Evolutionary conservation across 2,888 invertebrate genomes (phyloP), one percentile per base, ranked within the genome.

Genomic region (Polyommatus iphigenia): DNA sequence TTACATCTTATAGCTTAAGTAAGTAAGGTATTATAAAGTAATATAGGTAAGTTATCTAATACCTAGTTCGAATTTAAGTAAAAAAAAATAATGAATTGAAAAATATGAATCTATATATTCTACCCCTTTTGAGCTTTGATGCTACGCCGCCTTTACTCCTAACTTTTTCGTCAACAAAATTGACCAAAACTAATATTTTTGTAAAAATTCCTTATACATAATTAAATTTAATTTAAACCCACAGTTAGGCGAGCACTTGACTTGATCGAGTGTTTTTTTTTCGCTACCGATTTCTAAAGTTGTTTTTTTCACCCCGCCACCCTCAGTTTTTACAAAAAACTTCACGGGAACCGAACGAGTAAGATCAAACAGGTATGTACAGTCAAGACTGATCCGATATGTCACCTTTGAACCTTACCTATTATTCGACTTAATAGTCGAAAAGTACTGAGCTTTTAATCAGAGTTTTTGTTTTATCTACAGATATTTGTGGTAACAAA

Each of bases 161-260:
- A 24, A 24, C 5, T 67, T 67, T 67, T 67, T 67, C 24, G 62
- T 20, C 20, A 20, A 24, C 10, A 62, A 32, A 32, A 32, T 15
- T 67, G 29, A 15, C 13, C 20, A 41, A 71, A 41, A 41, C 41
- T 41, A 72, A 41, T 72, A 41, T 72, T 72, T 36, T 20, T 10
- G n/a, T 41, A 41, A 13, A 50, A 24, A 75, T 75, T 29, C 24
- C 50, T 75, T 7, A 20, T 1, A 73, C 20, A 29, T 29, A 50
- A 50, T 54, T 75, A 29, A 75, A 75, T 54, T 75, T 54, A 75
- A 75, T 29, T 54, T 29, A 75, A 75, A 50, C 78, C 71, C 79
- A 72, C 82, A 81, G 84, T 86, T 85, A 85, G 84, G 78, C 78
- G 82, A 88, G 86, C 87, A 89, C 90, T 90, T 80, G 80, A 83